phyloP scores from a whole-genome alignment of 2,113 vertebrate species.

The Gila orcuttii region DNA sequence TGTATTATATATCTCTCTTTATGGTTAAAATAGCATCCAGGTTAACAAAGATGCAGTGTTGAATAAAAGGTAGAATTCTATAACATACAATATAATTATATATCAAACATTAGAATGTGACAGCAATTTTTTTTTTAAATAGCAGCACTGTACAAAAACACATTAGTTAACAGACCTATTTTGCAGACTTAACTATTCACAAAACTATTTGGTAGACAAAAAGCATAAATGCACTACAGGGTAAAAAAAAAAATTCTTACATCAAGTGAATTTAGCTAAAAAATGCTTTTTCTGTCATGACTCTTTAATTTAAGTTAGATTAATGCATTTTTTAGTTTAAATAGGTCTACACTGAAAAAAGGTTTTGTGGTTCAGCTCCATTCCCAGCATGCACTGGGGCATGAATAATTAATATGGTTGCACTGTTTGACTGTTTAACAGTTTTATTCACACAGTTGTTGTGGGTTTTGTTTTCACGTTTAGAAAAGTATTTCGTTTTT shows the following conservation, averaged over 20 bases:
- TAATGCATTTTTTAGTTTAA: not conserved
- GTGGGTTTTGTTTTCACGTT: not conserved
- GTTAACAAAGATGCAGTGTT: too few species aligned
- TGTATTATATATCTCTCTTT: too few species aligned
- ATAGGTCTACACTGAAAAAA: not conserved
- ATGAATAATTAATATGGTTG: not conserved
- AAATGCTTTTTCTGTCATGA: not conserved
- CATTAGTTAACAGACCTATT: not conserved
- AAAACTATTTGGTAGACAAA: not conserved
- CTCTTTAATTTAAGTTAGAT: not conserved
- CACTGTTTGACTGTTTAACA: constrained; percentile 12
- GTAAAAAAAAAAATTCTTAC: not conserved
- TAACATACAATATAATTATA: too few species aligned
- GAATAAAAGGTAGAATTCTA: too few species aligned
- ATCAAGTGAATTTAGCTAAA: not conserved
- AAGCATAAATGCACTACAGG: not conserved
- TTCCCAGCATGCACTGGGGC: not conserved
- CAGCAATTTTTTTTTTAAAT: too few species aligned
- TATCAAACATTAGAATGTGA: too few species aligned
- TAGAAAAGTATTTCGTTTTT: not conserved
- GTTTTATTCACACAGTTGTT: constrained; percentile 16
- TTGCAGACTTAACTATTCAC: not conserved
- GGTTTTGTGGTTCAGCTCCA: not conserved
- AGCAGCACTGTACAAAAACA: not conserved
- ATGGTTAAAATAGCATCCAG: too few species aligned